Evolutionary conservation across 1,140 invertebrate genomes (phyloP), one percentile per base, ranked within the genome.

Genomic region (Tetramorium parvispinum): DNA sequence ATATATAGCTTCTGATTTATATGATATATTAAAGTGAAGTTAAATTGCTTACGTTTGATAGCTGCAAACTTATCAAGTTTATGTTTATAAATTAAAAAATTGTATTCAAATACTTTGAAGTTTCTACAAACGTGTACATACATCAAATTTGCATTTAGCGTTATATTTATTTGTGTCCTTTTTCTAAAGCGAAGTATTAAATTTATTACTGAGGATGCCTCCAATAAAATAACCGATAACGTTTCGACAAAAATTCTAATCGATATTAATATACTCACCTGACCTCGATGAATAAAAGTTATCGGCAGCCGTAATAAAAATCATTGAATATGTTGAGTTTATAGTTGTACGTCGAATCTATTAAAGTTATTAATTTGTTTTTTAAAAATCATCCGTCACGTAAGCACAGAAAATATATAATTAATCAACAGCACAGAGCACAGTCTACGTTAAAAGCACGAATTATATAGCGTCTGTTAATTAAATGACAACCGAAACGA

Each of bases 401-500:
- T 18, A 11, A 73, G 18, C 40, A 8, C 11, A 5, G 18, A 27
- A 49, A 49, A 32, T 32, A 32, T 49, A n/a, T 59, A 73, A 83
- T 83, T 83, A 61, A 73, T 75, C 11, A 59, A 82, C 24, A 24
- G 21, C 11, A 37, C 5, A 21, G 24, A 70, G 24, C 53, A n/a
- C 2, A 59, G 40, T 61, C 40, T 82, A 73, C 27, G 24, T 83
- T 75, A 82, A 82, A 57, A 73, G 61, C 46, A 8, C 46, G 77
- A 66, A 40, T 55, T 43, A 18, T 83, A 24, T 46, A 21, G 27
- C n/a, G 18, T 13, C 3, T 32, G 53, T 73, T 83, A 83, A 83
- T 83, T 73, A 83, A 83, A 83, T 75, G 68, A 75, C 55, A 75
- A 8, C 40, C 66, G 24, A 73, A 82, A 83, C 68, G 27, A 83